Conservation (phyloP, 2,113 vertebrate genomes). For the Elgaria multicarinata region DNA sequence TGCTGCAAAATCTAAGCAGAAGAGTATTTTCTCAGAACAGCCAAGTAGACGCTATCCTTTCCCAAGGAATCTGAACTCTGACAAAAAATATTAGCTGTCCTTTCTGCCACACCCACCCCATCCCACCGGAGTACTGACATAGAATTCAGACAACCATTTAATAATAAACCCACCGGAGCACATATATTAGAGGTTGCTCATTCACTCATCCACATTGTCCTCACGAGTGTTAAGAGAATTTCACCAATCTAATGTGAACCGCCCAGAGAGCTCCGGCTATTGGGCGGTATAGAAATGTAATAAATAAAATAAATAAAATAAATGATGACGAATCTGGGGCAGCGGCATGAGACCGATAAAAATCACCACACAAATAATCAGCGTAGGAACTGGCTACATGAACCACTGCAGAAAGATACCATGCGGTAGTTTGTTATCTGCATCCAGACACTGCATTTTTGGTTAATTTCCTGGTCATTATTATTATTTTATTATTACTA, state of each 20-base stretch:
- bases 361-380: neutral
- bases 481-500: neutral
- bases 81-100: neutral
- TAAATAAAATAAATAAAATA: too few species aligned
- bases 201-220: neutral
- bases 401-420: too few species aligned
- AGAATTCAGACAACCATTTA: neutral
- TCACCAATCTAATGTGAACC: too few species aligned
- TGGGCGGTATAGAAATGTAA: too few species aligned
- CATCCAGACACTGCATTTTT: neutral
- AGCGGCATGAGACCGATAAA: neutral
- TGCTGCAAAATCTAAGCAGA: rapidly evolving
- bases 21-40: neutral
- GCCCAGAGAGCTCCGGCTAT: too few species aligned
- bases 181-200: neutral
- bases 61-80: neutral
- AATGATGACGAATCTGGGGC: too few species aligned
- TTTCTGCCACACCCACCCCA: neutral
- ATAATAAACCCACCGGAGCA: neutral
- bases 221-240: neutral
- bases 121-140: neutral
- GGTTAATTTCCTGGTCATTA: neutral
- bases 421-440: neutral
- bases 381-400: neutral
- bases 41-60: too few species aligned